phyloP scores from a whole-genome alignment of 2,113 vertebrate species.

The Uropsilus gracilis region DNA sequence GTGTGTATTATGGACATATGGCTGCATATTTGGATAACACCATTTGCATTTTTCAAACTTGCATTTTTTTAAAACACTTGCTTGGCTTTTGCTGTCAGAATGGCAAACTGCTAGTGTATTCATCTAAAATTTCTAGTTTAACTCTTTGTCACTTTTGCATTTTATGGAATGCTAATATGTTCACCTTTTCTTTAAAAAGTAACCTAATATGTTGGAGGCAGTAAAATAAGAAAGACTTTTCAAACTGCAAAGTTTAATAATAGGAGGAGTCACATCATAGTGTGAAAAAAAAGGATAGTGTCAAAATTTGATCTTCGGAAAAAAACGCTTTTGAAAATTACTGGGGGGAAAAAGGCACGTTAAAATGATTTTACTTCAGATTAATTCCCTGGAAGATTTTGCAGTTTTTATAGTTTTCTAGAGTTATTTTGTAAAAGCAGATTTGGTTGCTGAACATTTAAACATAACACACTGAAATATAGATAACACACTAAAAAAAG shows the following conservation, averaged over 20 bases:
- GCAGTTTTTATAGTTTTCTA: conserved; percentile 54
- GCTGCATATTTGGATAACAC: conserved; percentile 91
- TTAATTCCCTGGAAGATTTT: conserved; percentile 74
- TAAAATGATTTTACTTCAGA: conserved; percentile 71
- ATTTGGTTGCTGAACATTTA: conserved; percentile 63
- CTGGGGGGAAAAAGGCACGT: neutral
- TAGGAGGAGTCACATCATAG: conserved; percentile 62
- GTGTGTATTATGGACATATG: conserved; percentile 91
- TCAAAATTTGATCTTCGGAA: conserved; percentile 73
- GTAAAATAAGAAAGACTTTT: conserved; percentile 78
- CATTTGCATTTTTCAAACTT: conserved; percentile 91
- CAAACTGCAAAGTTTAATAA: conserved; percentile 75
- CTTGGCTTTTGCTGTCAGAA: conserved; percentile 89
- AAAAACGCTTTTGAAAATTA: conserved; percentile 72
- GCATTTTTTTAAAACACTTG: conserved; percentile 88
- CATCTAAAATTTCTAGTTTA: conserved; percentile 85
- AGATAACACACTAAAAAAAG: conserved; percentile 44
- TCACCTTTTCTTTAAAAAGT: conserved; percentile 81
- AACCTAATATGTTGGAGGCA: conserved; percentile 82
- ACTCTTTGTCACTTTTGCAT: conserved; percentile 87
- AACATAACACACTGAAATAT: conserved; percentile 40
- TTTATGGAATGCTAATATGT: conserved; percentile 84
- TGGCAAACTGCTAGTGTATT: conserved; percentile 88
- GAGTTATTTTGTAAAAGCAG: conserved; percentile 69
- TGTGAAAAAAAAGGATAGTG: conserved; percentile 55